phyloP scores from a whole-genome alignment of 2,797 vertebrate genomes.

The Phalanger gymnotis region DNA sequence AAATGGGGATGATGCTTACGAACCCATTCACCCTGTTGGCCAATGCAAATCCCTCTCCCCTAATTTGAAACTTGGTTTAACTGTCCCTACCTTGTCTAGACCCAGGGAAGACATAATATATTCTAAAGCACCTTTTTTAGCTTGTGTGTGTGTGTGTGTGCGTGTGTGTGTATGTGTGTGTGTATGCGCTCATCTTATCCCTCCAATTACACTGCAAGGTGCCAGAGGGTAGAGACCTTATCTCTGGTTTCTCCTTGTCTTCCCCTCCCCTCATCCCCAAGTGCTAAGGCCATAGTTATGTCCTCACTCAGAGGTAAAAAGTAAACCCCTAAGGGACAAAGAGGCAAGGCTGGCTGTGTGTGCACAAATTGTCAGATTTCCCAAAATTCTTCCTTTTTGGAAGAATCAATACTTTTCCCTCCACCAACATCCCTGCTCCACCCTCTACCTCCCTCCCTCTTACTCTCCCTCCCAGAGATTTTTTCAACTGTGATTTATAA shows the following conservation, averaged over 20 bases:
- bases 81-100: not conserved
- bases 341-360: fast-evolving
- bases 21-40: not conserved
- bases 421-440: not conserved
- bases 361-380: not conserved
- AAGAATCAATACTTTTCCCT: constrained; percentile 26
- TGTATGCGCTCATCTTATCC: not conserved
- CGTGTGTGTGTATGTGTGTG: constrained; percentile 37
- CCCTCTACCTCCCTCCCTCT: not conserved
- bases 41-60: not conserved
- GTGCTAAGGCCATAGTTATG: not conserved
- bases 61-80: not conserved
- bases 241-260: not conserved
- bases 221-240: not conserved
- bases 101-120: not conserved
- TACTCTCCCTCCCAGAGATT: not conserved
- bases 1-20: not conserved
- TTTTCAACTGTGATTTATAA: constrained; percentile 11
- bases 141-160: constrained; percentile 30
- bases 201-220: constrained; percentile 35
- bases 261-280: not conserved
- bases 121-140: not conserved
- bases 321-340: not conserved
- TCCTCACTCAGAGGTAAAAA: not conserved
- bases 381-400: not conserved